Conservation (phyloP, 1,140 invertebrate species). For the Apolygus lucorum region DNA sequence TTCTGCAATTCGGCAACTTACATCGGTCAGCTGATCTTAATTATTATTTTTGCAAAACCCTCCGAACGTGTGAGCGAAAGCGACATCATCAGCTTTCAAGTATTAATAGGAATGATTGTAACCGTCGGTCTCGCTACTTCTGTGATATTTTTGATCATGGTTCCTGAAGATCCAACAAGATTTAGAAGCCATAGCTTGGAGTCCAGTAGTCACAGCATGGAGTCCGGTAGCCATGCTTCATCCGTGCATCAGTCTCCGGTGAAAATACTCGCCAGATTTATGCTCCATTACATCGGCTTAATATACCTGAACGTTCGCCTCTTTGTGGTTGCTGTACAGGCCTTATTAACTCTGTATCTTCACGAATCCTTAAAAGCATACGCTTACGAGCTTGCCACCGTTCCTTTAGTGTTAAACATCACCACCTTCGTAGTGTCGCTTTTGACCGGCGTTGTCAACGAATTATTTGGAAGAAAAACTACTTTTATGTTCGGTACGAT, state of each 20-base stretch:
- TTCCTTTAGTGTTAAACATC: constrained; percentile 79
- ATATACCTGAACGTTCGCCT: constrained; percentile 86
- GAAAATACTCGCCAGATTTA: constrained; percentile 15
- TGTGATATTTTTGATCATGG: constrained; percentile 5
- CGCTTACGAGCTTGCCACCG: constrained; percentile 67
- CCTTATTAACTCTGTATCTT: constrained; percentile 84
- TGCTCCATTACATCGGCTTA: constrained; percentile 42
- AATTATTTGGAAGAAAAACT: constrained; percentile 57
- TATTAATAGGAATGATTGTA: neutral
- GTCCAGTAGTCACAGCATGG: neutral
- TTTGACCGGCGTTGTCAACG: constrained; percentile 57
- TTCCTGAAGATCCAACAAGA: neutral
- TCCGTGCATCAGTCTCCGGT: neutral
- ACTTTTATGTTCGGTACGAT: constrained; percentile 47
- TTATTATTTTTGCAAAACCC: neutral
- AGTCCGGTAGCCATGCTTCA: neutral
- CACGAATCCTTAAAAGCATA: constrained; percentile 66
- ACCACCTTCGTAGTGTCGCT: constrained; percentile 73
- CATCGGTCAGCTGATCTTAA: constrained; percentile 32
- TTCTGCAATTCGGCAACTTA: constrained; percentile 33
- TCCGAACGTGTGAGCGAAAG: neutral
- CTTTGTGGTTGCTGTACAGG: constrained; percentile 82
- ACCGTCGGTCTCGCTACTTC: neutral
- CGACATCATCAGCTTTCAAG: neutral
- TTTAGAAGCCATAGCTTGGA: neutral